Conservation (phyloP, 1,140 invertebrate species). For the Drosophila chauvacae region DNA sequence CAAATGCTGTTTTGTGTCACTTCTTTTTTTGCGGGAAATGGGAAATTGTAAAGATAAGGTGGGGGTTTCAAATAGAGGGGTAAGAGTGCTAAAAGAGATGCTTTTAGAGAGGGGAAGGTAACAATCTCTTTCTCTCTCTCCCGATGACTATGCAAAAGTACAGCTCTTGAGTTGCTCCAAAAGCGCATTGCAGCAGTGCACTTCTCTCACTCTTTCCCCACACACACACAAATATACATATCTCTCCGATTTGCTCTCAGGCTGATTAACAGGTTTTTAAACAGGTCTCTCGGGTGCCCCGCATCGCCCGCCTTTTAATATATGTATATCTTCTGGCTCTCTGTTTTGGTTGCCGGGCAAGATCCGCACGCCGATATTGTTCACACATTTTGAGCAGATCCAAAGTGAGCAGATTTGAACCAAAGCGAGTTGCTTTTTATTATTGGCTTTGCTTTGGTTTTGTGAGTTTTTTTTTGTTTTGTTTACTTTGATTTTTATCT, state of each 20-base stretch:
- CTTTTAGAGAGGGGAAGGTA: conserved; percentile 1
- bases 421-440: conserved; percentile 27
- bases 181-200: conserved; percentile 40
- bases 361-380: conserved; percentile 78
- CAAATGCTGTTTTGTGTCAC: conserved; percentile 40
- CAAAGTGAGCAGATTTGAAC: conserved; percentile 35
- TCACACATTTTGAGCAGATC: conserved; percentile 75
- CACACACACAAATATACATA: conserved; percentile 5
- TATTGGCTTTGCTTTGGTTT: conserved; percentile 9
- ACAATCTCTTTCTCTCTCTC: not conserved
- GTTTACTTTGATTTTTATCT: conserved; percentile 77
- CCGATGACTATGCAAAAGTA: conserved; percentile 48
- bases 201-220: conserved; percentile 11
- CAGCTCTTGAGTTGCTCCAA: conserved; percentile 55
- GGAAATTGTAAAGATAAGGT: conserved; percentile 1
- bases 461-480: conserved; percentile 35
- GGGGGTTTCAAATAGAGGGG: too few species aligned
- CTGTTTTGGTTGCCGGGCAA: conserved; percentile 67
- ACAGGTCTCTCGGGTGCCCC: conserved; percentile 68
- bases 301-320: conserved; percentile 3
- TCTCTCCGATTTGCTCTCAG: conserved; percentile 31
- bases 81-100: not conserved
- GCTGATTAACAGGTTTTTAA: conserved; percentile 77
- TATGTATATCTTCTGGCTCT: conserved; percentile 6
- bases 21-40: not conserved